Conservation (phyloP, 1,140 invertebrate genomes). For the Drosophila sturtevanti region DNA sequence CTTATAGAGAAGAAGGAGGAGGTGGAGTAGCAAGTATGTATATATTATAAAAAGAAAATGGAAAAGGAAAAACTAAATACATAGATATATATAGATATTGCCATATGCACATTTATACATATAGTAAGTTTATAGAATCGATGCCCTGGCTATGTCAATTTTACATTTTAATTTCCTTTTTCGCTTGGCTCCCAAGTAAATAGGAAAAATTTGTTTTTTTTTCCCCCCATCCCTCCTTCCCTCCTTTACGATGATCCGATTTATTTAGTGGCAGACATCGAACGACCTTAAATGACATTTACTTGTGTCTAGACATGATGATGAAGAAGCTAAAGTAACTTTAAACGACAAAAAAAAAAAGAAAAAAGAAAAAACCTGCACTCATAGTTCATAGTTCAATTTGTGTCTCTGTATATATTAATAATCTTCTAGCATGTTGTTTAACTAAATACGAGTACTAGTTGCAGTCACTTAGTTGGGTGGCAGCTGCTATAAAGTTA, state of each 20-base stretch:
- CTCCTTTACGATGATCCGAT: slow-evolving; percentile 51
- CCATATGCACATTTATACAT: background rate
- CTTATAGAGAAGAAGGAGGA: no score
- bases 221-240: background rate
- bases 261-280: slow-evolving; percentile 62
- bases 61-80: slow-evolving; percentile 2
- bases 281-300: slow-evolving; percentile 68
- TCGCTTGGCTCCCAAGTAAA: slow-evolving; percentile 35
- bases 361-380: slow-evolving; percentile 23
- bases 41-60: slow-evolving; percentile 23
- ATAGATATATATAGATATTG: background rate
- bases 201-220: slow-evolving; percentile 22
- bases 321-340: slow-evolving; percentile 8
- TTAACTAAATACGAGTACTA: slow-evolving; percentile 25
- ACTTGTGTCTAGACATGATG: slow-evolving; percentile 60
- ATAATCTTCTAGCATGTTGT: background rate
- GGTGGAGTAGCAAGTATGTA: background rate
- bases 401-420: background rate
- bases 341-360: background rate
- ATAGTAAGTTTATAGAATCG: slow-evolving; percentile 28
- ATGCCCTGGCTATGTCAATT: slow-evolving; percentile 38
- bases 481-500: slow-evolving; percentile 32
- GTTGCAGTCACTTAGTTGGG: background rate
- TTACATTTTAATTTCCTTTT: slow-evolving; percentile 72
- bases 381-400: slow-evolving; percentile 19